Evolutionary conservation across 1,140 invertebrate species (phyloP).

Genomic region (Papilio polytes): DNA sequence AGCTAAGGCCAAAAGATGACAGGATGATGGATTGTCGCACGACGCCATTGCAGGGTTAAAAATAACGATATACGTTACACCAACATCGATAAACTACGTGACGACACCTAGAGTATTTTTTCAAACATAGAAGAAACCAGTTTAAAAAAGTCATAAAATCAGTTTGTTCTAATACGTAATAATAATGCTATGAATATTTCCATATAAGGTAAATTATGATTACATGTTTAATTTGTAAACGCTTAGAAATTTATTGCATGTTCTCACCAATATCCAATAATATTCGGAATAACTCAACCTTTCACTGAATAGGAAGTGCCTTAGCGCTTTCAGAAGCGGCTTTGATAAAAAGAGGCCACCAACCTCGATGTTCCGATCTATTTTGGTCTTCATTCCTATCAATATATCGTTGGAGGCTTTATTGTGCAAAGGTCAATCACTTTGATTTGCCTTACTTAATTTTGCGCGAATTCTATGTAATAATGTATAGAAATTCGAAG

Average conservation of each 20-base stretch:
- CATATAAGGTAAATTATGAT: background rate
- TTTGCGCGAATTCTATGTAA: background rate
- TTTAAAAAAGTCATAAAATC: no score
- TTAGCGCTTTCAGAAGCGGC: slow-evolving; percentile 28
- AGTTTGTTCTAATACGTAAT: no score
- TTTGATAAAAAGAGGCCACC: slow-evolving; percentile 39
- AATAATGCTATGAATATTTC: no score
- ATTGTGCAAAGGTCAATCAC: slow-evolving; percentile 36
- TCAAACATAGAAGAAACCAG: background rate
- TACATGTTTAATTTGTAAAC: background rate
- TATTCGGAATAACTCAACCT: slow-evolving; percentile 29
- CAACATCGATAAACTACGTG: no score
- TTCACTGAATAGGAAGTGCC: slow-evolving; percentile 30
- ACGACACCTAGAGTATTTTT: background rate
- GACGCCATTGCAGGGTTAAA: background rate
- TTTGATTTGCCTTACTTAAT: background rate
- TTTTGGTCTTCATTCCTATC: slow-evolving; percentile 39
- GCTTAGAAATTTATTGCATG: background rate
- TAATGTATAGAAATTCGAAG: background rate
- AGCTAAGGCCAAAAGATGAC: background rate
- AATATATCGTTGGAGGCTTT: slow-evolving; percentile 35
- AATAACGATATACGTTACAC: background rate
- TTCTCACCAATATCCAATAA: background rate
- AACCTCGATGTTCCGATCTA: slow-evolving; percentile 39
- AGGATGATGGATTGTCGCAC: slow-evolving; percentile 7